phyloP scores from a whole-genome alignment of 2,113 vertebrate species.

The Saguinus imperator region DNA sequence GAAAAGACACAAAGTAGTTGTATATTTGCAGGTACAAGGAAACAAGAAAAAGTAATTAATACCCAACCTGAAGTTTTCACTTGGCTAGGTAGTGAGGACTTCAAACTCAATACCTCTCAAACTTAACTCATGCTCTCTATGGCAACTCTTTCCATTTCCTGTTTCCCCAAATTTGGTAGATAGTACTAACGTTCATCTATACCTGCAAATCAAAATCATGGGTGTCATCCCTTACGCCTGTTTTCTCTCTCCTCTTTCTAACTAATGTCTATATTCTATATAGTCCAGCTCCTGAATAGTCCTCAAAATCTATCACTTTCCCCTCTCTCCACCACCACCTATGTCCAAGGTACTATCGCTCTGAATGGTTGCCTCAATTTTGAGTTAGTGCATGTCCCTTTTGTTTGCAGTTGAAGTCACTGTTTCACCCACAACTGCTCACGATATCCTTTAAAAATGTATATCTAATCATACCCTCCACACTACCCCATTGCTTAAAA shows the following conservation, averaged over 20 bases:
- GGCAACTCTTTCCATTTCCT: too few species aligned
- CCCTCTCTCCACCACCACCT: background rate
- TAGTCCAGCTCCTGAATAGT: background rate
- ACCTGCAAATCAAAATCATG: background rate
- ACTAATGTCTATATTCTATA: background rate
- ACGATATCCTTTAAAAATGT: background rate
- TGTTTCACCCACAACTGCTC: background rate
- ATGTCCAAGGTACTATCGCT: background rate
- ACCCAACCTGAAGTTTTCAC: background rate
- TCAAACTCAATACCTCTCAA: background rate
- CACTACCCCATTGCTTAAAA: background rate
- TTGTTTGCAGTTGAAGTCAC: background rate
- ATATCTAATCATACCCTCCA: background rate
- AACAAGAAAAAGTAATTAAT: background rate
- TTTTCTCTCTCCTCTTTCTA: background rate
- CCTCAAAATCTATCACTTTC: background rate
- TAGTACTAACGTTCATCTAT: background rate
- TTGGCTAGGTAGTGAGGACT: background rate
- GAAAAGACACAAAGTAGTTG: background rate
- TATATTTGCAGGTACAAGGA: background rate
- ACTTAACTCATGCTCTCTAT: background rate
- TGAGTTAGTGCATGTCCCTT: background rate
- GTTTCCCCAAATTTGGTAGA: background rate
- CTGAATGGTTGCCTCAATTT: background rate
- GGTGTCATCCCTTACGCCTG: background rate